These are phyloP conservation scores for Python bivittatus DNA, from an alignment of 2,113 vertebrate species.

Conservation along the genomic window DNA sequence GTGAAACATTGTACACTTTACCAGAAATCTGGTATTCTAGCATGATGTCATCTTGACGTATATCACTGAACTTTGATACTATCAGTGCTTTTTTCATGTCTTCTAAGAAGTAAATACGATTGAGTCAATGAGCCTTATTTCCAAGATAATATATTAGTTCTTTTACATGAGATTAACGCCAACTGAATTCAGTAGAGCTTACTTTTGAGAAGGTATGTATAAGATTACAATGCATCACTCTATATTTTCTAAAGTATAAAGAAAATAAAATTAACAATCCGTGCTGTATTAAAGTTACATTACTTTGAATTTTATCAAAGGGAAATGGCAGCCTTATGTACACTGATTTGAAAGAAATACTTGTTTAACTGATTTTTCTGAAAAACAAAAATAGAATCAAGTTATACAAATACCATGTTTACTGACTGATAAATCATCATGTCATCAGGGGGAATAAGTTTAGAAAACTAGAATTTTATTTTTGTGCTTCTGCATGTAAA, in stretches of 20 bases:
- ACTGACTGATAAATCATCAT: not conserved
- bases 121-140: not conserved
- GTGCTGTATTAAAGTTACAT: not conserved
- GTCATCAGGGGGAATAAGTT: slow-evolving; percentile 38
- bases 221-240: not conserved
- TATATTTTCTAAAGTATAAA: not conserved
- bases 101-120: not conserved
- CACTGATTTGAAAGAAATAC: not conserved
- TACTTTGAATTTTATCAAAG: not conserved
- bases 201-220: not conserved
- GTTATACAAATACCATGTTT: not conserved
- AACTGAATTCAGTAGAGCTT: not conserved
- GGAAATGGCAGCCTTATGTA: not conserved
- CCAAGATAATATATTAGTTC: no score
- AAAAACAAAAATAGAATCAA: not conserved
- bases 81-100: not conserved
- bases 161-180: not conserved
- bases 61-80: not conserved
- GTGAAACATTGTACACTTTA: slow-evolving; percentile 1
- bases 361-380: not conserved
- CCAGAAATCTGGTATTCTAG: slow-evolving; percentile 9
- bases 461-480: slow-evolving; percentile 49
- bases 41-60: not conserved
- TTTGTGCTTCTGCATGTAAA: slow-evolving; percentile 60
- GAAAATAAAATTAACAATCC: not conserved